Percentiles rank a stretch among this genome's conserved stretches.
Evolutionary conservation across 2,797 vertebrate genomes (phyloP).

Genomic region (Chelmon rostratus): DNA sequence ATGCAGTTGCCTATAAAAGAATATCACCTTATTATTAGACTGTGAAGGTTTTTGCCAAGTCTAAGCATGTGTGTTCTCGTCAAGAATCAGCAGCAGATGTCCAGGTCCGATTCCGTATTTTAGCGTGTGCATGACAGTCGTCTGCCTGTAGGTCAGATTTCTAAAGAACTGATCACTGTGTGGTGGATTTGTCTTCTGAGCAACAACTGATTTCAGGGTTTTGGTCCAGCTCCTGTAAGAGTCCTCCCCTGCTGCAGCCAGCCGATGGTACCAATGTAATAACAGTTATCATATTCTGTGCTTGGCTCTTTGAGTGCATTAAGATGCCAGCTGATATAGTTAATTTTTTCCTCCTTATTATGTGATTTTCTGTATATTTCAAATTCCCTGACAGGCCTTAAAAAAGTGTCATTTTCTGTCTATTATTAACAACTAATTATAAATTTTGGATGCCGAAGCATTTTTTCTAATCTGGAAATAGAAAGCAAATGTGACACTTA

Average conservation of each 20-base stretch:
- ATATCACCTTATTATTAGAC: conserved; percentile 8
- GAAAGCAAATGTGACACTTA: conserved; percentile 34
- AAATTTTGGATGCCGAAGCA: background rate
- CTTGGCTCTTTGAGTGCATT: background rate
- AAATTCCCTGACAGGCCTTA: background rate
- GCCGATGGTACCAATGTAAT: background rate
- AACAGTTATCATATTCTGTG: background rate
- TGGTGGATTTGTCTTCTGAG: background rate
- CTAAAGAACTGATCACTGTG: background rate
- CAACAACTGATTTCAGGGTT: conserved; percentile 6
- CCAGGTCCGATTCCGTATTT: conserved; percentile 6
- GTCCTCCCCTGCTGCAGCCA: background rate
- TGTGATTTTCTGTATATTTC: background rate
- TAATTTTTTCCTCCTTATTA: background rate
- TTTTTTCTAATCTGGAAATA: conserved; percentile 9
- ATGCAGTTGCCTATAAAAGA: conserved; percentile 11
- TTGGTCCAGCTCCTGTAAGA: conserved; percentile 3
- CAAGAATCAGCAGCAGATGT: background rate
- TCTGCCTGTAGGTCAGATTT: conserved; percentile 2
- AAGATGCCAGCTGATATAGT: background rate
- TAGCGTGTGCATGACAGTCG: background rate
- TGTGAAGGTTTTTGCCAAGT: conserved; percentile 6
- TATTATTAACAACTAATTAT: background rate
- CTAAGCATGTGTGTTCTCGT: conserved; percentile 25
- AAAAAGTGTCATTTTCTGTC: background rate